Evolutionary conservation across 2,888 invertebrate genomes (phyloP), one percentile per base, ranked within the genome.

Genomic region (Troides aeacus): DNA sequence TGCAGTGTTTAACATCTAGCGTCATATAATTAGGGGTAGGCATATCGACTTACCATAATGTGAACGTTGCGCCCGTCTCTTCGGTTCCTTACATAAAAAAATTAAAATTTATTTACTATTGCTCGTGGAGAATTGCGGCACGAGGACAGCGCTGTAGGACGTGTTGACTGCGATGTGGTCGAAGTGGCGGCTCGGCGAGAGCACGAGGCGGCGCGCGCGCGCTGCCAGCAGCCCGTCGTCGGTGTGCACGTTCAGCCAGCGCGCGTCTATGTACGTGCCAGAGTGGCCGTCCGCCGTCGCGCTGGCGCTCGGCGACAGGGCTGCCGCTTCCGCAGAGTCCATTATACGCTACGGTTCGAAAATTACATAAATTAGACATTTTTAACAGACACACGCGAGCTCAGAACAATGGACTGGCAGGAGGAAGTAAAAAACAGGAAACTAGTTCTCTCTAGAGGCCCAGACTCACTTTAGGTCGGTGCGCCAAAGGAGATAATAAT

Each of bases 241-340:
- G 62, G 95, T 95, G 86, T 96, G 96, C 74, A 95, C 95, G 88
- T 96, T 97, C 74, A 97, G 93, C 85, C 96, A 96, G 80, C 97
- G 95, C 60, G 97, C 96, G 84, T 97, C 97, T 87, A 96, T 97
- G 84, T 95, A 94, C 71, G 94, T 90, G 77, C 94, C 83, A 79
- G 95, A 90, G 62, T 93, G 89, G 23, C 95, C 94, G 76, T 94
- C 93, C 64, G 91, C 81, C 72, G 94, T 93, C 70, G 94, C 88
- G 71, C 94, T 87, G 46, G 46, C 15, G 78, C 95, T 94, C 0
- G 89, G 83, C 4, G 91, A 90, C 18, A 97, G 94, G 21, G 97
- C 94, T 0, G 97, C 97, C 0, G 97, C 97, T 84, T 98, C 97
- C 0, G 97, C 97, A 18, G 96, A 97, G 87, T 98, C 97, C 95